Evolutionary conservation across 2,797 vertebrate species (phyloP), one percentile per base, ranked within the genome.

Genomic region (Galagoides demidoff): DNA sequence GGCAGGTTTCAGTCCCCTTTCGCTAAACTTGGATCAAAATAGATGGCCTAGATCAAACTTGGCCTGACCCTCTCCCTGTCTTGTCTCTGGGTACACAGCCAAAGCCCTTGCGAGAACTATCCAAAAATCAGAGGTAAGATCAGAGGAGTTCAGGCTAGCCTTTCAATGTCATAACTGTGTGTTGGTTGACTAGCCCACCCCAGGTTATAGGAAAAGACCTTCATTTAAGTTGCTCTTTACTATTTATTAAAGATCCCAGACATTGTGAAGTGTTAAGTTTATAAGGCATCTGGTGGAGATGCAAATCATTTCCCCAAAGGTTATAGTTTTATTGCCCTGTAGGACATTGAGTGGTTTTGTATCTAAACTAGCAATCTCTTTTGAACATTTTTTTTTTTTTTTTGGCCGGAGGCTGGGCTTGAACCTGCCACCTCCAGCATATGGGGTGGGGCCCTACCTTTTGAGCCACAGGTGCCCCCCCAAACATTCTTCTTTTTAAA

Each of bases 241-340:
- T 82, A 39, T 73, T 77, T 71, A 74, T 73, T 74, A 37, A 94
- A 43, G 85, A 89, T 82, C 57, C 29, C 16, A 68, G 86, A 82
- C 27, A 73, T 10, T 6, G 12, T 66, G 64, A 90, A 52, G 63
- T 27, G 55, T 64, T 43, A 27, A 63, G 4, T 6, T 70, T 81
- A 23, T 61, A 61, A 68, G 39, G 74, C 66, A 37, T 86, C 70
- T 95, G 14, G 25, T 39, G 17, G 29, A 29, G 31, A 89, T 57
- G 83, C 49, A 94, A 82, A 74, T 63, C 17, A 13, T 81, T 88
- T 90, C 17, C 57, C 19, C n/a, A 64, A 76, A 90, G 31, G n/a
- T 83, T 78, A 76, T 12, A 57, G 59, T 89, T 82, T 31, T 66
- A 64, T 64, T 71, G 64, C 6, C 25, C 79, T 37, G 31, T 59